phyloP scores from a whole-genome alignment of 1,140 invertebrate species.

The Drosophila pallidifrons region DNA sequence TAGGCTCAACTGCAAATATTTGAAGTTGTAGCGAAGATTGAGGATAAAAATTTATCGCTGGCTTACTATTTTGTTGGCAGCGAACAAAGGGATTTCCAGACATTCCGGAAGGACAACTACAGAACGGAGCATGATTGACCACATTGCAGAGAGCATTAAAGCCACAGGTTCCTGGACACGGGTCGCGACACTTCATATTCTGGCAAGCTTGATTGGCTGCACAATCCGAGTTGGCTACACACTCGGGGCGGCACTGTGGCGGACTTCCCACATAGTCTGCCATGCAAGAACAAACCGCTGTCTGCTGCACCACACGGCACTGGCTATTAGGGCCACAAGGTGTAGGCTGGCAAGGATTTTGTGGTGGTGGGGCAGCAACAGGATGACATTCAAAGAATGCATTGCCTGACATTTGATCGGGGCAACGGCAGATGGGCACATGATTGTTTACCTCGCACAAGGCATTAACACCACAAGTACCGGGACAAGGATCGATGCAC shows the following conservation, averaged over 20 bases:
- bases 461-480: conserved; percentile 91
- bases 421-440: conserved; percentile 90
- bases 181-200: conserved; percentile 92
- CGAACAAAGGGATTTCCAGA: conserved; percentile 89
- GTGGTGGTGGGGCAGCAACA: conserved; percentile 80
- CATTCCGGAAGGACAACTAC: conserved; percentile 87
- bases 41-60: not conserved
- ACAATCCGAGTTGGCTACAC: conserved; percentile 91
- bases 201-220: conserved; percentile 89
- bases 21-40: not conserved
- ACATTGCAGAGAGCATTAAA: conserved; percentile 87
- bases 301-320: conserved; percentile 89
- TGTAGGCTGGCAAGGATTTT: conserved; percentile 89
- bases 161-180: conserved; percentile 92
- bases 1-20: conserved; percentile 80
- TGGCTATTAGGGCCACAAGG: conserved; percentile 93
- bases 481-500: conserved; percentile 92
- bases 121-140: conserved; percentile 88
- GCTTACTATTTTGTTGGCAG: conserved; percentile 86
- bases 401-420: conserved; percentile 91
- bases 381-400: conserved; percentile 86
- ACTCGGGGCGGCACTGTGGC: conserved; percentile 91
- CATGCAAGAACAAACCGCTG: conserved; percentile 91
- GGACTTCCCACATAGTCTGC: conserved; percentile 90
- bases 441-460: conserved; percentile 92